Conservation (phyloP, 2,797 vertebrate species). For the Protosalanx chinensis region DNA sequence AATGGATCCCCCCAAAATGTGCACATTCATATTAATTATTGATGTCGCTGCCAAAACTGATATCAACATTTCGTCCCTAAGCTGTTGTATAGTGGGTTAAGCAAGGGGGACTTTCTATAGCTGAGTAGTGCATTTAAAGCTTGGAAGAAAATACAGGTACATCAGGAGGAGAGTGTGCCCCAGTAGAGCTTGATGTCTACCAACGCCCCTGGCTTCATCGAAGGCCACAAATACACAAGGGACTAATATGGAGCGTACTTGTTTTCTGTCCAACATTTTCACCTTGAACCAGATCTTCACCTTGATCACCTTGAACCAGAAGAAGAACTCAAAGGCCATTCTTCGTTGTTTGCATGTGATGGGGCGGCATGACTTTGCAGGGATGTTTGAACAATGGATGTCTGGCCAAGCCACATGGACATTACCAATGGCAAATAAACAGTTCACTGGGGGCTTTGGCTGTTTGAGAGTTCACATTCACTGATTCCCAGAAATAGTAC, state of each 20-base stretch:
- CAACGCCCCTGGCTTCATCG: too few species aligned
- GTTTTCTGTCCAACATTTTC: background rate
- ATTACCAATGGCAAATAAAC: background rate
- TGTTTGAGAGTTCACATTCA: background rate
- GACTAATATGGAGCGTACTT: background rate
- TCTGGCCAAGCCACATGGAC: constrained; percentile 17
- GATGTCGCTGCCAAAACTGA: too few species aligned
- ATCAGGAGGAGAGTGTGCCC: too few species aligned
- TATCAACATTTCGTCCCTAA: too few species aligned
- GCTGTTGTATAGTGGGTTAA: too few species aligned
- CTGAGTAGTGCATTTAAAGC: too few species aligned
- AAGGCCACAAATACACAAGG: too few species aligned
- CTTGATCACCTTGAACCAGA: constrained; percentile 10
- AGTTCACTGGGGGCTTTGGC: background rate
- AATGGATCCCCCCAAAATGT: too few species aligned
- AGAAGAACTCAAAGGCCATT: constrained; percentile 34
- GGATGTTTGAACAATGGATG: constrained; percentile 35
- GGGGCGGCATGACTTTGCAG: constrained; percentile 7
- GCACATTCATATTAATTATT: too few species aligned
- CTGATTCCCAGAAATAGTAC: background rate
- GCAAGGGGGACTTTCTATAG: too few species aligned
- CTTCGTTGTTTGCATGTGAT: constrained; percentile 33
- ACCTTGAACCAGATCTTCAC: constrained; percentile 6
- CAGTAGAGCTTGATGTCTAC: too few species aligned
- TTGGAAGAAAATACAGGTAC: too few species aligned